Conservation (phyloP, 2,888 invertebrate genomes). For the Oxyscelio sp. region DNA sequence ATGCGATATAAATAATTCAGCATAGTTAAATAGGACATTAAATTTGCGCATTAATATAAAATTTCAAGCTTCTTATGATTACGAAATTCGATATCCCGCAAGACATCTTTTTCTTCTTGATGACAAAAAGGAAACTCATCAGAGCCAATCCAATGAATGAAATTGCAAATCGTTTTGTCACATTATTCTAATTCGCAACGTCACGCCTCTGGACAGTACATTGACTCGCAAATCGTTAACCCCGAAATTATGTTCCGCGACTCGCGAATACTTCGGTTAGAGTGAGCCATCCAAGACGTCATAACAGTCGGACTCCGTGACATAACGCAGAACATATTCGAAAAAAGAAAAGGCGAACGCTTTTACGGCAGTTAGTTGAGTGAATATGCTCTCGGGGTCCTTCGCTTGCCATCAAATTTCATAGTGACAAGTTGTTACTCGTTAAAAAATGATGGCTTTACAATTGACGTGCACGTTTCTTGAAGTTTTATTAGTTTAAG, state of each 20-base stretch:
- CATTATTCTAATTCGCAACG: conserved; percentile 22
- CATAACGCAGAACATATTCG: background rate
- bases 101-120: background rate
- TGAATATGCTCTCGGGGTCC: conserved; percentile 25
- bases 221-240: conserved; percentile 54
- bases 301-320: conserved; percentile 10
- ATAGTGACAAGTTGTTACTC: conserved; percentile 46
- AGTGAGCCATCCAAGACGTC: conserved; percentile 1
- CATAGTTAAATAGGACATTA: background rate
- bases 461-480: conserved; percentile 29
- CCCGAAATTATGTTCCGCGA: conserved; percentile 42
- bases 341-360: conserved; percentile 12
- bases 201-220: conserved; percentile 18
- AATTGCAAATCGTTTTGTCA: conserved; percentile 11
- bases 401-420: conserved; percentile 40
- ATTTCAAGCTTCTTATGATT: background rate
- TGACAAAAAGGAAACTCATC: background rate
- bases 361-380: conserved; percentile 24
- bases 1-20: conserved; percentile 49
- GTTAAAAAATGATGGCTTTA: conserved; percentile 45
- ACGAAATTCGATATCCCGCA: conserved; percentile 5
- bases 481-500: conserved; percentile 34
- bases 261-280: conserved; percentile 6
- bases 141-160: conserved; percentile 1
- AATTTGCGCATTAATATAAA: background rate